These are phyloP conservation scores for Erebia epiphron DNA, from an alignment of 2,888 invertebrate genomes.

Conservation along the genomic window DNA sequence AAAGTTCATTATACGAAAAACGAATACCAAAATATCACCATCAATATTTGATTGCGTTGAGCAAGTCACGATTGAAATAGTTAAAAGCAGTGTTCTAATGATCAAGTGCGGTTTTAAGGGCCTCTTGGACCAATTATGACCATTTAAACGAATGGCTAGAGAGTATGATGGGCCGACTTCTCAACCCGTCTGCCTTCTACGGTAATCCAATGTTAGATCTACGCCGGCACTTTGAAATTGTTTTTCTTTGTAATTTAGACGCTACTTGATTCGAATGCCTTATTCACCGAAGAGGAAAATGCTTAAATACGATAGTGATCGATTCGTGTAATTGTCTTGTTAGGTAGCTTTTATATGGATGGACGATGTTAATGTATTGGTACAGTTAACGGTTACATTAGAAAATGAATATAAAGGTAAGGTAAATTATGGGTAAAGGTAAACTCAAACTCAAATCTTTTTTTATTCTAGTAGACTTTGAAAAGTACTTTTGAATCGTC, in stretches of 20 bases:
- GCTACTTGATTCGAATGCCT: slow-evolving; percentile 55
- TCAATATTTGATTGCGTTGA: slow-evolving; percentile 31
- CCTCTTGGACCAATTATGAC: slow-evolving; percentile 72
- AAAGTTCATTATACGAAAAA: slow-evolving; percentile 14
- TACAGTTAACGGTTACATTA: not conserved
- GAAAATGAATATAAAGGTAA: not conserved
- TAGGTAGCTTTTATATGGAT: not conserved
- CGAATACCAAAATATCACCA: slow-evolving; percentile 26
- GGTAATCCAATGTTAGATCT: slow-evolving; percentile 72
- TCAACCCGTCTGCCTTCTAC: slow-evolving; percentile 69
- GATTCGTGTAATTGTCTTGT: slow-evolving; percentile 21
- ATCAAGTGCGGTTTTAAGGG: slow-evolving; percentile 64
- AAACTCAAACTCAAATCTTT: no score
- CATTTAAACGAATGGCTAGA: slow-evolving; percentile 70
- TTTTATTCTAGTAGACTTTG: no score
- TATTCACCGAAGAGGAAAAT: slow-evolving; percentile 30
- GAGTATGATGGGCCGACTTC: slow-evolving; percentile 66
- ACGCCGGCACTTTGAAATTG: slow-evolving; percentile 67
- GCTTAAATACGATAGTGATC: slow-evolving; percentile 27
- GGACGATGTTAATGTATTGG: not conserved
- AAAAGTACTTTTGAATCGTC: no score
- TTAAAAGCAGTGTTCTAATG: slow-evolving; percentile 58
- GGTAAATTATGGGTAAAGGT: not conserved
- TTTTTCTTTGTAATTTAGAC: slow-evolving; percentile 61
- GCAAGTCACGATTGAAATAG: slow-evolving; percentile 37